These are phyloP conservation scores for Rhynchomys soricoides DNA, from an alignment of 2,113 vertebrate species.

Conservation along the genomic window DNA sequence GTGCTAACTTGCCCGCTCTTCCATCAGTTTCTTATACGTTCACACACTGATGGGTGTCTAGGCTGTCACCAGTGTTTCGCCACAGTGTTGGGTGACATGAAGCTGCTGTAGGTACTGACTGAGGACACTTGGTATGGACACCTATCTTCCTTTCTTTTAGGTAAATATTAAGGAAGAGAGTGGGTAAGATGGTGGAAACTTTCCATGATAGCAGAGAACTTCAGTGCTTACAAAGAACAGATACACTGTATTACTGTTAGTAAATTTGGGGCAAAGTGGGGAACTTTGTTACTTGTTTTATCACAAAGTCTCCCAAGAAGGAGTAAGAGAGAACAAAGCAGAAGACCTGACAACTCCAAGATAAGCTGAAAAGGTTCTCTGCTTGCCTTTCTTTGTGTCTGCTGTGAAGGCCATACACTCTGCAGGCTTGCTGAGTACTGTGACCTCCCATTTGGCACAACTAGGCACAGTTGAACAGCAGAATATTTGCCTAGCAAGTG, in stretches of 20 bases:
- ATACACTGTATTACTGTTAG: constrained; percentile 22
- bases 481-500: neutral
- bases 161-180: neutral
- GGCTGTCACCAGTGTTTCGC: neutral
- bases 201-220: neutral
- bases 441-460: neutral
- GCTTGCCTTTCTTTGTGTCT: neutral
- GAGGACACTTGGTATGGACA: neutral
- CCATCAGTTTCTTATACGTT: neutral
- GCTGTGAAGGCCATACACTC: neutral
- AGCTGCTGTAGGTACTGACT: neutral
- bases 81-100: neutral
- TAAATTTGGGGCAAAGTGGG: neutral
- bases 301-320: neutral
- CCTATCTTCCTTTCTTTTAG: constrained; percentile 43
- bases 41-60: neutral
- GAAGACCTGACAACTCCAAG: neutral
- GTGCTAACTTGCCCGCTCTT: no score
- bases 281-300: constrained; percentile 18
- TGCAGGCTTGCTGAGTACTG: neutral
- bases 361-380: neutral
- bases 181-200: neutral
- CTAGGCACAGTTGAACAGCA: neutral
- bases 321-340: constrained; percentile 7
- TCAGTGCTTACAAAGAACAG: constrained; percentile 30